These are phyloP conservation scores for Dinomys branickii DNA, from an alignment of 2,113 vertebrate species.

Conservation along the genomic window DNA sequence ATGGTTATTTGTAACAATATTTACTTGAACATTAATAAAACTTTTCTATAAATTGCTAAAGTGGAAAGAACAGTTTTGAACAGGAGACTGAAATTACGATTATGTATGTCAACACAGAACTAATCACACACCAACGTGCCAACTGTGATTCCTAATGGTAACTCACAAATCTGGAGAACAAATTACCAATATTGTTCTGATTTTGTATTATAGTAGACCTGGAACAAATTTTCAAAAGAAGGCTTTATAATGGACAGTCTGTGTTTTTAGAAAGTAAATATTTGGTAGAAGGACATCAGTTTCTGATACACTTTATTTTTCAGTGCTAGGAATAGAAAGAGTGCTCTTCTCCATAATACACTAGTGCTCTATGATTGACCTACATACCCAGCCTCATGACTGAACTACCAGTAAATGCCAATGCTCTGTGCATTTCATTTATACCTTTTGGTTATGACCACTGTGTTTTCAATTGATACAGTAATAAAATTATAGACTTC, in stretches of 20 bases:
- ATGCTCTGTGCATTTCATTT: background rate
- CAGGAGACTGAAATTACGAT: background rate
- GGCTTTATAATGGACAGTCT: background rate
- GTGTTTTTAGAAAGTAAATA: background rate
- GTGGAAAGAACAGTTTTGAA: background rate
- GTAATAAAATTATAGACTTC: background rate
- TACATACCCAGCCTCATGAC: background rate
- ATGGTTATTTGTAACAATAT: background rate
- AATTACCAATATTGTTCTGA: background rate
- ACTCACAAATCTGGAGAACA: background rate
- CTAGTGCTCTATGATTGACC: background rate
- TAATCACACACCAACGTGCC: background rate
- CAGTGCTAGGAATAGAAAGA: background rate
- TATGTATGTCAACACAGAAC: background rate
- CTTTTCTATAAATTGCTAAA: background rate
- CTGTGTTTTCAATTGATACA: background rate
- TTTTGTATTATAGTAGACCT: background rate
- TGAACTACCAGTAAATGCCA: background rate
- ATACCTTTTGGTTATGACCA: background rate
- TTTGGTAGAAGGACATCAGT: background rate
- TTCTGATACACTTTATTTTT: background rate
- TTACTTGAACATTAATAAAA: background rate
- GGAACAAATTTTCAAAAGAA: background rate
- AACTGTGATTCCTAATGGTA: background rate
- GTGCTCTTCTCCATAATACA: accelerated